These are phyloP conservation scores for Blera fallax DNA, from an alignment of 2,888 invertebrate genomes.

Conservation along the genomic window DNA sequence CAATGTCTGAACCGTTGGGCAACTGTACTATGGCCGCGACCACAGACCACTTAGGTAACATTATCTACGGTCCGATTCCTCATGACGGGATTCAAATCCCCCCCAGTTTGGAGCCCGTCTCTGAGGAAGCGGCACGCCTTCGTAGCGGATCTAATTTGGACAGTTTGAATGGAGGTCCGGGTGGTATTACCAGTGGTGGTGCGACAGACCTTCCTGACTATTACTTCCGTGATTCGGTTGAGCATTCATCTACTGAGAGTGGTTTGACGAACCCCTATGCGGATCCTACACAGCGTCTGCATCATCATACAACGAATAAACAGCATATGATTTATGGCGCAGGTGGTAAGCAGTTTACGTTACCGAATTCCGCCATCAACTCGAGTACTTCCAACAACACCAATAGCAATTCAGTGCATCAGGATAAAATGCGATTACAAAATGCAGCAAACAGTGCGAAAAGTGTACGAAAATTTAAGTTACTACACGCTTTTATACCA, in stretches of 20 bases:
- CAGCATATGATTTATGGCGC: conserved; percentile 75
- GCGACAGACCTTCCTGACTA: conserved; percentile 83
- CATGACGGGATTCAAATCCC: conserved; percentile 74
- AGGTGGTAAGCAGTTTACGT: conserved; percentile 75
- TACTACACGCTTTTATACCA: conserved; percentile 89
- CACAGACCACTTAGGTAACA: conserved; percentile 76
- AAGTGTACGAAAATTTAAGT: conserved; percentile 84
- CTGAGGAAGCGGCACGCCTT: conserved; percentile 84
- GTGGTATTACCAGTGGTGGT: conserved; percentile 37
- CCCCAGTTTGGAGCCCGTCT: conserved; percentile 85
- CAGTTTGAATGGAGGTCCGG: conserved; percentile 73
- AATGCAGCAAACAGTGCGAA: conserved; percentile 78
- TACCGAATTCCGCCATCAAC: conserved; percentile 76
- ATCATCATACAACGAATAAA: conserved; percentile 75
- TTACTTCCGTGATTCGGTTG: conserved; percentile 88
- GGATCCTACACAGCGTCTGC: conserved; percentile 74
- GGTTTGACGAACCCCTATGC: conserved; percentile 82
- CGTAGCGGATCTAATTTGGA: conserved; percentile 78
- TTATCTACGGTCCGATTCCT: conserved; percentile 85
- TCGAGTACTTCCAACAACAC: conserved; percentile 75
- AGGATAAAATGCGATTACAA: conserved; percentile 65
- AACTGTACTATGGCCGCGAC: conserved; percentile 79
- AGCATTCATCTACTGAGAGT: conserved; percentile 91
- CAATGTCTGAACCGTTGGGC: conserved; percentile 88
- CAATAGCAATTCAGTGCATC: conserved; percentile 54